Evolutionary conservation across 2,113 vertebrate genomes (phyloP).

Genomic region (Ophthalmolycus amberensis): DNA sequence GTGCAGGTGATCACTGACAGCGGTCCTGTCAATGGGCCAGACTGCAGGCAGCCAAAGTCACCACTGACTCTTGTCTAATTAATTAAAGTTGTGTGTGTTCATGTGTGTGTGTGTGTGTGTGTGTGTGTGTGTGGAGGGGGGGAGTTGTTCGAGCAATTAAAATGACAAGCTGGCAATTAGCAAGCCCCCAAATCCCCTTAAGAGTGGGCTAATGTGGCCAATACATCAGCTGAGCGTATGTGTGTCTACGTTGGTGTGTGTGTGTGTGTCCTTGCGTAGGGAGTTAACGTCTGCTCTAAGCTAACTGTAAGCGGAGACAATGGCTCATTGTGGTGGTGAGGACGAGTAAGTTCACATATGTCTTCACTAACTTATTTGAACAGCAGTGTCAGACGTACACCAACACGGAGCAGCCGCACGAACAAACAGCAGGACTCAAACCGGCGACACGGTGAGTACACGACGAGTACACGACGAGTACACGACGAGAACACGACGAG

Average conservation of each 20-base stretch:
- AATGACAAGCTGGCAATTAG: constrained; percentile 98
- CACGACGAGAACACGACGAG: no score
- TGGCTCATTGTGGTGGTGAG: constrained; percentile 3
- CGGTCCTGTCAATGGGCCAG: background rate
- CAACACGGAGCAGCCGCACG: background rate
- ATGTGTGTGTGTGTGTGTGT: background rate
- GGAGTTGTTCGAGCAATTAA: constrained; percentile 89
- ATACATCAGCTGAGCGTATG: constrained; percentile 84
- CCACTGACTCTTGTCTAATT: constrained; percentile 86
- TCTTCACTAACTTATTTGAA: constrained; percentile 28
- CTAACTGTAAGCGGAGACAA: constrained; percentile 73
- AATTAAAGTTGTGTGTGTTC: constrained; percentile 84
- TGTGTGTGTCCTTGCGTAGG: constrained; percentile 32
- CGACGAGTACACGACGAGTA: background rate
- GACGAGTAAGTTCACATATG: constrained; percentile 27
- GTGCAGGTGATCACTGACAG: constrained; percentile 23
- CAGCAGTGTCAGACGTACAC: constrained; percentile 8
- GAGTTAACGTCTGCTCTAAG: constrained; percentile 83
- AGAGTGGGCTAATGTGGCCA: constrained; percentile 89
- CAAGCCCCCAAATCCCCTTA: constrained; percentile 91
- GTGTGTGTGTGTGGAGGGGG: background rate
- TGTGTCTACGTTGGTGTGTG: constrained; percentile 32
- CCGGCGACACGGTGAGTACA: background rate
- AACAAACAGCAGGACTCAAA: background rate
- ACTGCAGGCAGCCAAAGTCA: constrained; percentile 35